Conservation (phyloP, 2,797 vertebrate species). For the Hemitrygon akajei region DNA sequence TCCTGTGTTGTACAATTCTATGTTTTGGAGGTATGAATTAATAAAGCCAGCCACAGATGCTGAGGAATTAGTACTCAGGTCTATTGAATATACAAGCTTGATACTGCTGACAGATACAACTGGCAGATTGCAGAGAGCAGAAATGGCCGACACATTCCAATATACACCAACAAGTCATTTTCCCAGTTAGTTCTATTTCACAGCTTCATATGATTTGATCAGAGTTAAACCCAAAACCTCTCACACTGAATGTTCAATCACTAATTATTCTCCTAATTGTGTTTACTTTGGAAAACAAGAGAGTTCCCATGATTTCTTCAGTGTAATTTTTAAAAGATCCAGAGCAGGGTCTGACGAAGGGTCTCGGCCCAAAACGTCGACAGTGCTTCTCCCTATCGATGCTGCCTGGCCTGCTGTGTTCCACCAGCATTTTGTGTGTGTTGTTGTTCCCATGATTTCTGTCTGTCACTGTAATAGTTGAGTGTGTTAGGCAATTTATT, state of each 20-base stretch:
- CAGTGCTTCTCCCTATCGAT: too few species aligned
- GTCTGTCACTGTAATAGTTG: background rate
- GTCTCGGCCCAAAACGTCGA: too few species aligned
- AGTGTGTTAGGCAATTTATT: too few species aligned
- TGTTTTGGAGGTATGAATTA: too few species aligned
- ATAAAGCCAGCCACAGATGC: too few species aligned
- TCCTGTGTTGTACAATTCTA: too few species aligned
- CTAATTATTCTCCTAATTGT: background rate
- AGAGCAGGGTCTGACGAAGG: too few species aligned
- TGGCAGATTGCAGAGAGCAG: background rate
- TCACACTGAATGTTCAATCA: background rate
- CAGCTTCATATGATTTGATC: background rate
- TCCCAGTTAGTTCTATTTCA: background rate
- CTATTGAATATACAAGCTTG: background rate
- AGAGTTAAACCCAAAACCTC: background rate
- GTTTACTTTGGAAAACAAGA: background rate
- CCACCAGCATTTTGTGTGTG: too few species aligned
- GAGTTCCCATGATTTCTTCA: background rate
- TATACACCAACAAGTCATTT: background rate
- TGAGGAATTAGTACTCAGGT: background rate
- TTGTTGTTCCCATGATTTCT: slow-evolving; percentile 3
- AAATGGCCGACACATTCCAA: background rate
- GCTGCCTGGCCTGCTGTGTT: too few species aligned
- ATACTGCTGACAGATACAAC: background rate
- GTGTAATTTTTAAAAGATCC: too few species aligned